Evolutionary conservation across 2,113 vertebrate species (phyloP), one percentile per base, ranked within the genome.

Genomic region (Apodemus speciosus): DNA sequence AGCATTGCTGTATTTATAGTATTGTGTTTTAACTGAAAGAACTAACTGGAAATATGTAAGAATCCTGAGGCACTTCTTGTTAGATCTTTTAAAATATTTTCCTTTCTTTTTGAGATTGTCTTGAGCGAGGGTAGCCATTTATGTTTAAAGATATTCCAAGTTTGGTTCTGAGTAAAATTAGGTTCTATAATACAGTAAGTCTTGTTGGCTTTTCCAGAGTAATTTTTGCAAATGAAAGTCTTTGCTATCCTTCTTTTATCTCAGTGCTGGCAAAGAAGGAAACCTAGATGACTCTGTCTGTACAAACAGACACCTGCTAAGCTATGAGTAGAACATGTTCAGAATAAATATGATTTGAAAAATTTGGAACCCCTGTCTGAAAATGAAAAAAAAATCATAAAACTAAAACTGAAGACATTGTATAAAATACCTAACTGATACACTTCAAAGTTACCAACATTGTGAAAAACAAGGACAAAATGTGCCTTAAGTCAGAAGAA

Each of bases 211-310:
- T 11, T 85, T 71, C 30, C 7, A 88, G 72, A 79, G 21, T 86
- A 84, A 80, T 94, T 90, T 95, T 92, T 94, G n/a, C 16, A 91
- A 71, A 89, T 79, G 77, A 68, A 91, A 90, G 79, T 89, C 38
- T 94, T 75, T 87, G 38, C 20, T 14, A 64, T 73, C 3, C 27
- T 93, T 4, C 27, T 92, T 0, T 93, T 40, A 91, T 68, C 51
- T 40, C 15, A 92, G 4, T 84, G 38, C 85, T 69, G 46, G 80
- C 49, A 75, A 79, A 93, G 56, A 62, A 90, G 88, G 49, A 89
- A 91, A 83, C 2, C 18, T 88, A 58, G 68, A 80, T 32, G 15
- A 51, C 32, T n/a, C 66, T 90, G 3, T 89, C 15, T 93, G 56
- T 77, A 77, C 72, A 88, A 88, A 71, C 60, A 71, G 77, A 76